phyloP scores from a whole-genome alignment of 2,888 invertebrate species.

The Mechanitis mazaeus region DNA sequence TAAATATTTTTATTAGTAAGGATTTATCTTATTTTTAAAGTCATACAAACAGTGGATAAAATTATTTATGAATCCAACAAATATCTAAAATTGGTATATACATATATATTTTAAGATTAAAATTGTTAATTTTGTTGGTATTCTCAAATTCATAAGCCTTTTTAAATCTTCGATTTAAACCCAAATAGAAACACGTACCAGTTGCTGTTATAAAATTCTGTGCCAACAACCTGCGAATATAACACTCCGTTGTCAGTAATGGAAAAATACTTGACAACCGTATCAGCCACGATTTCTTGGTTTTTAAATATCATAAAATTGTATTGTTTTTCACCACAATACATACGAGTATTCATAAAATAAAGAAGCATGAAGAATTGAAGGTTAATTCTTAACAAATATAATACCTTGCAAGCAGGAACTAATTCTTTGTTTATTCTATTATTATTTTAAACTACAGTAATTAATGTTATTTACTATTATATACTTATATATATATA shows the following conservation, averaged over 20 bases:
- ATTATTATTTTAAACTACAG: no score
- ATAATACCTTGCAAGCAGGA: background rate
- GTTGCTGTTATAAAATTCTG: slow-evolving; percentile 31
- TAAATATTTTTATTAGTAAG: no score
- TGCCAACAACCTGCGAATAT: no score
- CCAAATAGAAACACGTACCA: slow-evolving; percentile 36
- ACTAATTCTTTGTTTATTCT: no score
- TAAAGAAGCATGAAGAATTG: slow-evolving; percentile 17
- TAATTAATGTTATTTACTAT: no score
- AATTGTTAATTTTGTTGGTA: no score
- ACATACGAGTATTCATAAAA: slow-evolving; percentile 10
- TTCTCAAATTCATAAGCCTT: background rate
- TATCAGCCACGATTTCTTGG: background rate
- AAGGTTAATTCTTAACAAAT: slow-evolving; percentile 7
- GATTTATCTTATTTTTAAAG: no score
- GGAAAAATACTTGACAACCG: slow-evolving; percentile 8
- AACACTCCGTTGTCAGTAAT: slow-evolving; percentile 2
- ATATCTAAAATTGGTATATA: no score
- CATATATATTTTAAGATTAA: background rate
- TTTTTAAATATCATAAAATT: slow-evolving; percentile 4
- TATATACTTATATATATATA: no score
- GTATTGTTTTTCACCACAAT: slow-evolving; percentile 10
- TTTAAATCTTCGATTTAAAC: slow-evolving; percentile 6
- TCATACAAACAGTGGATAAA: no score
- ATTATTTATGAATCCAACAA: no score